Base-by-base conservation (phyloP, 2,888 invertebrate species). In the Apotomis betuletana region DNA sequence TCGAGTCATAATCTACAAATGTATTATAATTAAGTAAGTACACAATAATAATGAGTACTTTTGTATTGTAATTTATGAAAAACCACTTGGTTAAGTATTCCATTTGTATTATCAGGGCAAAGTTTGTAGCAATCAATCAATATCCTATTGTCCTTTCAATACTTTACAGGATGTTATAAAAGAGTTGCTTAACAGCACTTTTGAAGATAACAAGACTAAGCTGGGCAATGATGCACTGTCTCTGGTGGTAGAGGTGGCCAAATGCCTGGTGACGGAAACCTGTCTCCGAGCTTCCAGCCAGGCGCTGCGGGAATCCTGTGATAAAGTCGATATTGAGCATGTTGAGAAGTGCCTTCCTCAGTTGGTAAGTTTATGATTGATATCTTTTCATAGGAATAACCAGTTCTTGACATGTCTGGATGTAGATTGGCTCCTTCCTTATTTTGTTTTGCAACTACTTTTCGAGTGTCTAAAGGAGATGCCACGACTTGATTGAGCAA, bases 281-380 rank as follows among this genome's bases (percentile, higher is more conserved):
- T 91, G 94, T 59, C 80, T 94, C 67, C 83, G 95, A 55, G 93
- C 94, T 4, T 90, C 93, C 55, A 93, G 87, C 75, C 92, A 93
- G 74, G 94, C 95, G 0, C 80, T 91, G 58, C 78, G 87, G 4
- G 94, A 94, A 77, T 87, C 88, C 76, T 89, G 88, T 74, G 88
- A 89, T 72, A 86, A 83, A 75, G 91, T 95, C 36, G 91, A 90
- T 67, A 83, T 94, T 74, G 93, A 94, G 75, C 94, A 95, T 81
- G 90, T 94, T 61, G 94, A 95, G 79, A 90, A 91, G 78, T 93
- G 94, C 80, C 82, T 95, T 75, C 94, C 94, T 36, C 94, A 95
- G 83, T 78, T 94, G 85, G 94, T 94, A 86, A 89, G 79, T 41
- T 6, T 41, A 41, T 41, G 41, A 41, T 41, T 41, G 41, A 41